A percentile compares a stretch with the other conserved stretches of the same genome.
Conservation (phyloP, 2,797 vertebrate genomes). For the Phataginus tetradactyla region DNA sequence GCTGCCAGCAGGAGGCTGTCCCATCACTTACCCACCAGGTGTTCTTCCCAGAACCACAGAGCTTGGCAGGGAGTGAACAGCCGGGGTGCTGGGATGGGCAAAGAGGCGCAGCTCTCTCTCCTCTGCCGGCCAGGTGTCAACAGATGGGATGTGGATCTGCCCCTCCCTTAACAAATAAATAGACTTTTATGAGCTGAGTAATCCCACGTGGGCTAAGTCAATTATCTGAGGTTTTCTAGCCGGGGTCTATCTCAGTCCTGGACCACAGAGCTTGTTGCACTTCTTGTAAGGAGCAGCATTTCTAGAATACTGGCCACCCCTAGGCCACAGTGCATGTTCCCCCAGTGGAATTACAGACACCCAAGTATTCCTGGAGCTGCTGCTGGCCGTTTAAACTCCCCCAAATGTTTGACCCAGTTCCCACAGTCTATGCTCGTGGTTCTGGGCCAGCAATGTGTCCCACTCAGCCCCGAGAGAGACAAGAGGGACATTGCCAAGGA, state of each 20-base stretch:
- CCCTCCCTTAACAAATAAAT: conserved; percentile 70
- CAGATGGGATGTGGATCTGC: conserved; percentile 66
- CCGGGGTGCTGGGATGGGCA: conserved; percentile 56
- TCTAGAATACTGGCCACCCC: background rate
- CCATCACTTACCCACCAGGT: conserved; percentile 64
- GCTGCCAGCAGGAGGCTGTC: conserved; percentile 38
- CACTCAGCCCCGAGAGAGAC: background rate
- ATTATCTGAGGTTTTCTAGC: background rate
- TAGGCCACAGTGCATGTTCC: background rate
- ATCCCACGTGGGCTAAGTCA: conserved; percentile 10
- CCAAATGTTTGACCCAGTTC: background rate
- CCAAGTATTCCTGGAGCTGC: background rate
- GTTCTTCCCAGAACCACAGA: conserved; percentile 51
- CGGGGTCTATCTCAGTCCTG: background rate
- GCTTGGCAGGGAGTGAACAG: conserved; percentile 49
- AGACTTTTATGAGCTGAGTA: conserved; percentile 71
- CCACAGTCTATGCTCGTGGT: background rate
- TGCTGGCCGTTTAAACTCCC: background rate
- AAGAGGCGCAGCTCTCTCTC: conserved; percentile 23
- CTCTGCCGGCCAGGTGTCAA: conserved; percentile 66
- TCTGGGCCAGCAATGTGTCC: background rate
- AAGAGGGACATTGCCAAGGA: background rate
- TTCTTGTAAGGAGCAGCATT: background rate
- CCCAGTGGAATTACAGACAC: background rate
- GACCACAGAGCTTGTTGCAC: background rate